phyloP scores from a whole-genome alignment of 2,797 vertebrate species.

The Protonibea diacanthus region DNA sequence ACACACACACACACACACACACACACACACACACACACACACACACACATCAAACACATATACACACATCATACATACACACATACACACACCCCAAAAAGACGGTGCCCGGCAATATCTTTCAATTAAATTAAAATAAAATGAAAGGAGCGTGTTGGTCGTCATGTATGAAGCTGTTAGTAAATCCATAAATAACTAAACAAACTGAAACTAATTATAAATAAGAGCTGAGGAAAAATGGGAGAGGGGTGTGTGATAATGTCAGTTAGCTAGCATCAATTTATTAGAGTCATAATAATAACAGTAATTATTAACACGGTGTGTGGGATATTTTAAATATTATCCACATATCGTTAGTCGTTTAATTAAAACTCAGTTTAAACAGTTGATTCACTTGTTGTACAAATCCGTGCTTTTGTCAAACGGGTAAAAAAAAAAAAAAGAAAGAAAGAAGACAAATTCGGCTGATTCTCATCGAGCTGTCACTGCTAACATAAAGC shows the following conservation, averaged over 20 bases:
- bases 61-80: slow-evolving; percentile 1
- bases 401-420: background rate
- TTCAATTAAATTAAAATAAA: slow-evolving; percentile 54
- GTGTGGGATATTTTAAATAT: background rate
- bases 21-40: slow-evolving; percentile 15
- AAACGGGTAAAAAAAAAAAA: background rate
- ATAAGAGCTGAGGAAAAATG: slow-evolving; percentile 7
- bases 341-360: background rate
- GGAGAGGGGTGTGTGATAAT: background rate
- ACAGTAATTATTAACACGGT: background rate
- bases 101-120: background rate
- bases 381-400: background rate
- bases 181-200: slow-evolving; percentile 38
- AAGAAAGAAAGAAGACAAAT: too few species aligned
- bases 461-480: background rate
- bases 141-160: slow-evolving; percentile 24
- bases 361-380: background rate
- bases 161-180: slow-evolving; percentile 13
- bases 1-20: slow-evolving; percentile 26
- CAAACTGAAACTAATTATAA: slow-evolving; percentile 2
- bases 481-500: background rate
- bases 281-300: background rate
- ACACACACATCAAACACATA: too few species aligned
- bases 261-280: background rate
- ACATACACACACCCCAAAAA: background rate